Conservation (phyloP, 2,797 vertebrate species). For the Hydrolagus colliei region DNA sequence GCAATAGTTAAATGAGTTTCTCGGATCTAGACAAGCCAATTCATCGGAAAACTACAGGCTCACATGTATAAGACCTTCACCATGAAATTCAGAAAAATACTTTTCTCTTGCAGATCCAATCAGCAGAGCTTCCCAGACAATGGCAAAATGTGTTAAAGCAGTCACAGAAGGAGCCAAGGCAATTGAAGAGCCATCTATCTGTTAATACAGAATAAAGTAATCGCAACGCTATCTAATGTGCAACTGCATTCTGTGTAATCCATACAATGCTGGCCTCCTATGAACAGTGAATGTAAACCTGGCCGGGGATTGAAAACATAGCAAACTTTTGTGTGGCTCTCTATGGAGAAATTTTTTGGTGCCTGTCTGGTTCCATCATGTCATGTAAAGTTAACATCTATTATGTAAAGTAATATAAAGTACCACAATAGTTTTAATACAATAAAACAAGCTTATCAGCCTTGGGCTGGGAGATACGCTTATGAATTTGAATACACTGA, state of each 20-base stretch:
- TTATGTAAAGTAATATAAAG: neutral
- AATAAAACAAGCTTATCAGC: too few relatives aligned
- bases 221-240: neutral
- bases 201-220: conserved; percentile 54
- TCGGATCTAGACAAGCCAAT: neutral
- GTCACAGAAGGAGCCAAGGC: conserved; percentile 85
- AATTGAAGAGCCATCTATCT: conserved; percentile 84
- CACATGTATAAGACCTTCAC: too few relatives aligned
- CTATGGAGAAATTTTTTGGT: neutral
- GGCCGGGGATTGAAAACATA: neutral
- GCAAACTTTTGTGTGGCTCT: neutral
- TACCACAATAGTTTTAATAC: neutral
- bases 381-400: neutral
- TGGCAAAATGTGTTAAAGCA: conserved; percentile 97
- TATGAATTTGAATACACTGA: conserved; percentile 6
- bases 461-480: neutral
- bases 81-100: conserved; percentile 20
- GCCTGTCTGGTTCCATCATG: neutral
- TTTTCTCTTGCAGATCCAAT: conserved; percentile 71
- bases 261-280: neutral
- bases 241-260: neutral
- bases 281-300: neutral
- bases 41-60: neutral
- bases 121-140: conserved; percentile 94
- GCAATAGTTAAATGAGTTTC: neutral